Evolutionary conservation across 2,113 vertebrate species (phyloP), one percentile per base, ranked within the genome.

Genomic region (Salvator merianae): DNA sequence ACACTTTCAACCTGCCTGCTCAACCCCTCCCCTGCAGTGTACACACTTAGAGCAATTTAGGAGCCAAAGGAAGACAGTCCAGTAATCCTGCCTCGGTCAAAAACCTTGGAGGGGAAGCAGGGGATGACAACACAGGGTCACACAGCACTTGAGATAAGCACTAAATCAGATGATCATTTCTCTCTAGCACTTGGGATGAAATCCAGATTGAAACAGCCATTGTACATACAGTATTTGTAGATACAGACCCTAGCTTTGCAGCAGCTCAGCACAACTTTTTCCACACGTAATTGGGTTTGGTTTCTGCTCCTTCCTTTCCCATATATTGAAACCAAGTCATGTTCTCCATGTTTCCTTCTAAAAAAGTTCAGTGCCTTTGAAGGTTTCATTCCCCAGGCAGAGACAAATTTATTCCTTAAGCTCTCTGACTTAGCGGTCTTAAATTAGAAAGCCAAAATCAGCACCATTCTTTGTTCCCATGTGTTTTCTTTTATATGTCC

Each of bases 361-460:
- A 81, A 59, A 65, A 4, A 43, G 77, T 32, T 34, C 70, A 70
- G 66, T 38, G 24, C 8, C 77, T 88, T 32, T 55, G 70, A 82
- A 88, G 16, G 13, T 1, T 2, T 43, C 30, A 26, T 24, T 63
- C 28, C 59, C 55, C 47, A 83, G 66, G 10, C 36, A 8, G 0
- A 28, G 12, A n/a, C 10, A 79, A 63, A 8, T 84, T 88, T 79
- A 91, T 88, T 88, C 50, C 66, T 77, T 77, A 76, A 13, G 7
- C 82, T 18, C 22, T 70, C 1, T 7, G 70, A 75, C 24, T 82
- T 36, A 28, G 0, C 84, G 53, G 24, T 76, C 78, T 87, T 77
- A 38, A 84, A 71, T 77, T 73, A 88, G 76, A 20, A 83, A 73
- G 34, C 40, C 75, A 3, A 0, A 20, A 53, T 36, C 66, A 70